Base-by-base conservation (phyloP, 1,140 invertebrate genomes). In the Dendrolimus kikuchii region DNA sequence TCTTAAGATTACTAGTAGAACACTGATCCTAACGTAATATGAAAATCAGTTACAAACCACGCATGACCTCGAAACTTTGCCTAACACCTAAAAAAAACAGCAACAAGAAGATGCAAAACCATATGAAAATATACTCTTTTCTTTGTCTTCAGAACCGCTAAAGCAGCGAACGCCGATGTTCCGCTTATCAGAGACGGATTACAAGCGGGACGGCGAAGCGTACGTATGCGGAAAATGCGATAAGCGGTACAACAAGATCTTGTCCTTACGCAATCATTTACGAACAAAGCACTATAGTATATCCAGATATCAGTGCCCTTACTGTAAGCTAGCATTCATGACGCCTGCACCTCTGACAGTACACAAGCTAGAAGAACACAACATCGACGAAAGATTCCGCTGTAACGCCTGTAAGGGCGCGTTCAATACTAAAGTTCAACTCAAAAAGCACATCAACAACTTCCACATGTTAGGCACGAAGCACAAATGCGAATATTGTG, bases 391-490 rank as follows among this genome's bases (percentile, higher is more conserved):
- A 0, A 63, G 81, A 5, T 68, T 70, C 51, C 64, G 81, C 8
- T 86, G 81, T 40, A 74, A 79, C 43, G 81, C 80, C 0, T 85
- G 81, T 57, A 78, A 77, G 8, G 67, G 67, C 5, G 59, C 48
- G 0, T 85, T 85, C 51, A 85, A 85, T 46, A 71, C 71, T 0
- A 70, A 68, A 46, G 51, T 74, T 0, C 75, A 77, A 39, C 45
- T 85, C 0, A 50, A 66, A 0, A 81, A 77, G 39, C 80, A 85
- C 36, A 77, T 70, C 0, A 78, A 81, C 43, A 75, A 66, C 6
- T 85, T 74, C 10, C 82, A 86, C 38, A 86, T 82, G 79, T 42
- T 83, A 7, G 80, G 80, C 0, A 72, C 71, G 47, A 77, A 67
- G 36, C 68, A 71, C 36, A 73, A 76, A 44, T 86, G 82, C 43